Base-by-base conservation (phyloP, 2,888 invertebrate species). In the Lumbricus terrestris region DNA sequence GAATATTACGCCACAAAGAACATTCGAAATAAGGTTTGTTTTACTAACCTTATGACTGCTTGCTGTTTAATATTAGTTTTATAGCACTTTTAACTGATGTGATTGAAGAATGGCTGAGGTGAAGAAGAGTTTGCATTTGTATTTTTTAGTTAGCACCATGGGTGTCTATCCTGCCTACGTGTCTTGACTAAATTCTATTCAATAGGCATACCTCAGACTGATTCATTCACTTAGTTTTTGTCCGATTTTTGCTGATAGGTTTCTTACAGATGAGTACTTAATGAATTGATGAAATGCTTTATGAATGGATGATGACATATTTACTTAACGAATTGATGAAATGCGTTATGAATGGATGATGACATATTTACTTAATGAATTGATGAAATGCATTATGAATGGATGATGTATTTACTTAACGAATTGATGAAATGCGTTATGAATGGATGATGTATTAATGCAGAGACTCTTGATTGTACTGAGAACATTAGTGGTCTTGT, bases 1-100 rank as follows among this genome's bases (percentile, higher is more conserved):
- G 97, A 98, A 89, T 82, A 38, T 23, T 90, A 89, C 34, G 89
- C 88, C 23, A 90, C 88, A 15, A 91, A 89, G 90, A 91, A 38
- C n/a, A 90, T 91, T 37, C 42, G 89, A 47, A 88, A 90, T 37
- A 91, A 90, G 90, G 91, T 90, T 90, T n/a, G 85, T 15, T 37
- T 29, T 88, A 34, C 34, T 38, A 42, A 42, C 2, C 29, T 40
- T 38, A n/a, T 37, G n/a, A 18, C 38, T 37, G n/a, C 40, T 37
- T 88, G 35, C 23, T 88, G 37, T 35, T 35, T 88, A 34, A 40
- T 34, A 15, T 88, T 23, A 47, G 18, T 13, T 47, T 16, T 47
- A 18, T 29, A 54, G 23, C 13, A 4, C 23, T 54, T 54, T 23
- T 54, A 29, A 29, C 29, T 54, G 15, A 13, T 29, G 54, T 54